Percentiles rank a stretch among this genome's conserved stretches.
Evolutionary conservation across 2,797 vertebrate species (phyloP).

Genomic region (Meda fulgida): DNA sequence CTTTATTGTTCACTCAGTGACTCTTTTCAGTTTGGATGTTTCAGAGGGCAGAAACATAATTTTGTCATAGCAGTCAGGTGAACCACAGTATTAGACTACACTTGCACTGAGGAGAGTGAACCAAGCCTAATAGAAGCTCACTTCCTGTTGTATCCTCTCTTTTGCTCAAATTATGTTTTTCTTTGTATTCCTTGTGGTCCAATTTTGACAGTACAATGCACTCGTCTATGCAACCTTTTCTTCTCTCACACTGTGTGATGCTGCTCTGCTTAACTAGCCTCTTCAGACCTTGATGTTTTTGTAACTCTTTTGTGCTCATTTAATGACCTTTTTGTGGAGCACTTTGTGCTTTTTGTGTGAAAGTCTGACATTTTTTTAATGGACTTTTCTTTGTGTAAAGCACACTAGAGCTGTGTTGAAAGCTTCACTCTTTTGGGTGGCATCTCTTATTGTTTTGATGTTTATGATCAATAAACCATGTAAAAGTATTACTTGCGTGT

Average conservation of each 20-base stretch:
- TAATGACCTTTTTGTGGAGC: background rate
- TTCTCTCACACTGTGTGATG: constrained; percentile 43
- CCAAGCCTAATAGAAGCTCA: background rate
- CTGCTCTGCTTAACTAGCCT: constrained; percentile 39
- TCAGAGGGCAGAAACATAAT: background rate
- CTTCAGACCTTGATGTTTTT: background rate
- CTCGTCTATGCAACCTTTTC: constrained; percentile 50
- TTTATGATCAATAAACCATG: constrained; percentile 55
- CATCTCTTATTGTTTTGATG: constrained; percentile 37
- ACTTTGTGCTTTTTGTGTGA: constrained; percentile 5
- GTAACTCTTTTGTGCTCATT: background rate
- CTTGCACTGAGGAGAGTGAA: constrained; percentile 23
- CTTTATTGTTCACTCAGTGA: background rate
- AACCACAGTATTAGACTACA: constrained; percentile 21
- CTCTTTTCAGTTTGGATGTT: constrained; percentile 8
- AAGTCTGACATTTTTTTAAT: background rate
- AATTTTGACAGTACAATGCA: background rate
- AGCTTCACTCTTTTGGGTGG: constrained; percentile 18
- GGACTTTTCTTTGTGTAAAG: constrained; percentile 7
- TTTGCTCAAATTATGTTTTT: background rate
- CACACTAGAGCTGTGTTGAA: constrained; percentile 23
- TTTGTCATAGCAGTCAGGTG: constrained; percentile 19
- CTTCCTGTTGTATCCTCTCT: constrained; percentile 9
- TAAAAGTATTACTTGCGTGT: background rate
- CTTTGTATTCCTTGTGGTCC: constrained; percentile 21